These are phyloP conservation scores for Oppia nitens DNA, from an alignment of 1,140 invertebrate genomes.

Conservation along the genomic window DNA sequence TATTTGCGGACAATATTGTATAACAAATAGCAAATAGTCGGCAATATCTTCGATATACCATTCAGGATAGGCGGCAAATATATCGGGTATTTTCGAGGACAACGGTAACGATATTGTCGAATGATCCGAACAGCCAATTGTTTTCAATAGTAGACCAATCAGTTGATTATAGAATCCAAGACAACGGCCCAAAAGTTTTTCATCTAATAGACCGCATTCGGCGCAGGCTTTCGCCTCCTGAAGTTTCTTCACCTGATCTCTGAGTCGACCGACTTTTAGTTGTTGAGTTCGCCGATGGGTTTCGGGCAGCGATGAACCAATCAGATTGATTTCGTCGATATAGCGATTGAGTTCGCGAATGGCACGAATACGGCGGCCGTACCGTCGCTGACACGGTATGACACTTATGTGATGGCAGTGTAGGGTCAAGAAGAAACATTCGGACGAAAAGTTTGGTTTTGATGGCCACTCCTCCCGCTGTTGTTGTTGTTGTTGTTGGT, in stretches of 20 bases:
- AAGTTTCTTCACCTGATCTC: slow-evolving; percentile 25
- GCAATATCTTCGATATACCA: slow-evolving; percentile 50
- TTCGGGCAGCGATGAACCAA: slow-evolving; percentile 30
- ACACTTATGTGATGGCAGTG: slow-evolving; percentile 60
- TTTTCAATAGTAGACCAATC: slow-evolving; percentile 55
- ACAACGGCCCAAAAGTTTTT: slow-evolving; percentile 43
- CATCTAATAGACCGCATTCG: slow-evolving; percentile 47
- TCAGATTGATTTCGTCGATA: slow-evolving; percentile 47
- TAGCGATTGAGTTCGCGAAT: slow-evolving; percentile 50
- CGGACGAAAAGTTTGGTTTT: slow-evolving; percentile 56
- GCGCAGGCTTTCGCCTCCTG: slow-evolving; percentile 36
- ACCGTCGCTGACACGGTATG: slow-evolving; percentile 57
- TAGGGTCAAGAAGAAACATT: slow-evolving; percentile 78
- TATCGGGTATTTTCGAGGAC: slow-evolving; percentile 19
- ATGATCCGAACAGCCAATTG: slow-evolving; percentile 15
- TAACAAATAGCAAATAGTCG: slow-evolving; percentile 22
- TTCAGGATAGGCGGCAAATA: slow-evolving; percentile 58
- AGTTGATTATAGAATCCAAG: slow-evolving; percentile 58
- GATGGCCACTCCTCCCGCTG: background rate
- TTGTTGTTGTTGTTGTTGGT: no score
- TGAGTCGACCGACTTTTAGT: slow-evolving; percentile 23
- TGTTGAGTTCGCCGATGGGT: background rate
- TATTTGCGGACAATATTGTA: slow-evolving; percentile 16
- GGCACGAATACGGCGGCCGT: slow-evolving; percentile 33
- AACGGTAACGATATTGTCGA: slow-evolving; percentile 2